Percentiles rank a stretch among this genome's conserved stretches.
These are phyloP conservation scores for Cataglyphis albicans DNA, from an alignment of 2,888 invertebrate species.

Conservation along the genomic window DNA sequence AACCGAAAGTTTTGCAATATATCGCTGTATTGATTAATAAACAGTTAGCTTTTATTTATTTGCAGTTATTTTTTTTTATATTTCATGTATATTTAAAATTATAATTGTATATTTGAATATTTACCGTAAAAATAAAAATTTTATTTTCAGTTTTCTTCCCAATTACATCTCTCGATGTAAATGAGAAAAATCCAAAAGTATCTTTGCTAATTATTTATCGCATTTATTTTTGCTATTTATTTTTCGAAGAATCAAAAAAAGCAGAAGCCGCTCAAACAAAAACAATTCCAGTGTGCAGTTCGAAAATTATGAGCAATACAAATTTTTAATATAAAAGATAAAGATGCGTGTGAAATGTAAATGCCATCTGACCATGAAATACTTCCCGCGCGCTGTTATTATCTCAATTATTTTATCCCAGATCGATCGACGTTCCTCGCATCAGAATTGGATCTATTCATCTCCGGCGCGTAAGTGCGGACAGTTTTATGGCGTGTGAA, in stretches of 20 bases:
- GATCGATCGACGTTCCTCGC: conserved; percentile 20
- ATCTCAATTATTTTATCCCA: conserved; percentile 38
- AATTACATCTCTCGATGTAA: neutral
- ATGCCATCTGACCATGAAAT: neutral
- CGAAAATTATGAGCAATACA: neutral
- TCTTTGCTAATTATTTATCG: neutral
- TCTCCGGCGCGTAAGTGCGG: conserved; percentile 74
- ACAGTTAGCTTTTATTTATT: neutral
- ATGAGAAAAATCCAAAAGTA: neutral
- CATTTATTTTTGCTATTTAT: neutral
- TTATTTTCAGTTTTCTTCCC: too few species aligned
- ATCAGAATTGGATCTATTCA: conserved; percentile 40
- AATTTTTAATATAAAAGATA: neutral
- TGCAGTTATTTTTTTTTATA: neutral
- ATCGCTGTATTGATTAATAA: neutral
- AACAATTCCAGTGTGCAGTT: neutral
- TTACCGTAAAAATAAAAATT: too few species aligned
- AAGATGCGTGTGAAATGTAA: neutral
- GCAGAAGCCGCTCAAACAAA: neutral
- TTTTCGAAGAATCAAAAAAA: neutral
- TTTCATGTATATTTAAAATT: neutral
- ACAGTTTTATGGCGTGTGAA: conserved; percentile 82
- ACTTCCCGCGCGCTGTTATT: neutral
- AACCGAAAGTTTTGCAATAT: neutral
- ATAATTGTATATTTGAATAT: neutral